A percentile compares a stretch with the other conserved stretches of the same genome.
These are phyloP conservation scores for Marasmarcha lunaedactyla DNA, from an alignment of 2,888 invertebrate genomes.

Conservation along the genomic window DNA sequence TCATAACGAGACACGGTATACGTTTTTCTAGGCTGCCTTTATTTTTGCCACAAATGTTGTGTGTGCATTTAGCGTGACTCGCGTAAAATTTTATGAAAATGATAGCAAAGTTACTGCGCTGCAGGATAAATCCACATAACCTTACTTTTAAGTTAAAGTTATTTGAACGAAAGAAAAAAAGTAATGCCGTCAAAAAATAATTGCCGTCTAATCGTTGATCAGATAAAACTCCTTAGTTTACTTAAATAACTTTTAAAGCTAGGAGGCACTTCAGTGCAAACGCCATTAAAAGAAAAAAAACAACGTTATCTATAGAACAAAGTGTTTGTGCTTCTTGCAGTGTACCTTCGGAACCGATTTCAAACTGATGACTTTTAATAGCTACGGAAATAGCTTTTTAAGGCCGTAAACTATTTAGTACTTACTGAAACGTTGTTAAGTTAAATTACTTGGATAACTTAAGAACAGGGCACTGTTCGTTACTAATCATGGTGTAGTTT, in stretches of 20 bases:
- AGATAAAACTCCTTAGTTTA: no score
- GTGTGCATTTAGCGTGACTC: no score
- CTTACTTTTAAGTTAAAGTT: no score
- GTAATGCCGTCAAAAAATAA: no score
- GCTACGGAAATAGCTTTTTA: slow-evolving; percentile 54
- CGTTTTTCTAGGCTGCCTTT: slow-evolving; percentile 64
- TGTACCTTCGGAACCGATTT: slow-evolving; percentile 47
- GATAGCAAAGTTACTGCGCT: no score
- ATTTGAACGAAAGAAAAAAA: no score
- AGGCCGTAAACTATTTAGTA: slow-evolving; percentile 35
- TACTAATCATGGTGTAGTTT: not conserved
- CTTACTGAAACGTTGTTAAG: slow-evolving; percentile 34
- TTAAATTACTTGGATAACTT: not conserved
- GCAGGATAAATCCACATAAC: no score
- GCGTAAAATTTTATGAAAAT: no score
- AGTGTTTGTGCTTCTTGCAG: slow-evolving; percentile 19
- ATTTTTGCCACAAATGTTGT: no score
- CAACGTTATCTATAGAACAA: slow-evolving; percentile 30
- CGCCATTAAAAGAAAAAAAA: slow-evolving; percentile 49
- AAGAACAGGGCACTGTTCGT: not conserved
- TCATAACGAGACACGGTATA: slow-evolving; percentile 61
- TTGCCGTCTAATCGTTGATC: no score
- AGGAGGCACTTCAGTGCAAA: slow-evolving; percentile 42
- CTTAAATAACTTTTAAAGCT: not conserved
- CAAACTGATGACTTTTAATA: slow-evolving; percentile 60